Evolutionary conservation across 2,797 vertebrate genomes (phyloP), one percentile per base, ranked within the genome.

Genomic region (Channallabes apus): DNA sequence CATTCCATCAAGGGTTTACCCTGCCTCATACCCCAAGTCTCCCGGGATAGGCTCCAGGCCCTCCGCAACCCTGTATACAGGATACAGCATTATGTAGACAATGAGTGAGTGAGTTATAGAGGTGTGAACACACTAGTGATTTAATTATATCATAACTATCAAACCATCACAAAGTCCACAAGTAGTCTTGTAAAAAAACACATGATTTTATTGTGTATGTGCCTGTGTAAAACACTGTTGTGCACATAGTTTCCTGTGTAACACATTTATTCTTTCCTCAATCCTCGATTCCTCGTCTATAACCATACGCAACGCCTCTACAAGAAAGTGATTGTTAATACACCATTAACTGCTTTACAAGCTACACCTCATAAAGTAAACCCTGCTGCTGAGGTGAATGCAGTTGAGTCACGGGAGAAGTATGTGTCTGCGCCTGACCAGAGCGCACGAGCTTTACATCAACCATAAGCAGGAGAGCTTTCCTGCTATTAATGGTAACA

Each of bases 291-390:
- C 78, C 68, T 41, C 71, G 82, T 7, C 88, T 71, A 72, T 84
- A 94, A 93, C 92, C 93, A 69, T 92, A 89, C 90, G 89, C 90
- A 91, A 92, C 92, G 92, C 93, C 92, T 94, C 89, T 38, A 93
- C 92, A 93, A 93, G 93, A 93, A 94, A 93, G 93, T 91, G 88
- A 94, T 92, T 93, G 92, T 94, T 94, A 93, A 92, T 92, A 93
- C 91, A 93, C 92, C 92, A 92, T 94, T 95, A 93, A 91, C 85
- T 91, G 91, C 91, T 94, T 94, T 92, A 94, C 90, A 88, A 92
- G 92, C 90, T 92, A 87, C 93, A 94, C 93, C 94, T 94, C 90
- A 69, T 95, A 94, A 95, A 95, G 91, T 90, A 88, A 92, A 92
- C 93, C 91, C 91, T 88, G 86, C 90, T 88, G 92, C 91, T 91